Evolutionary conservation across 2,797 vertebrate genomes (phyloP).

Genomic region (Saxicola maurus): DNA sequence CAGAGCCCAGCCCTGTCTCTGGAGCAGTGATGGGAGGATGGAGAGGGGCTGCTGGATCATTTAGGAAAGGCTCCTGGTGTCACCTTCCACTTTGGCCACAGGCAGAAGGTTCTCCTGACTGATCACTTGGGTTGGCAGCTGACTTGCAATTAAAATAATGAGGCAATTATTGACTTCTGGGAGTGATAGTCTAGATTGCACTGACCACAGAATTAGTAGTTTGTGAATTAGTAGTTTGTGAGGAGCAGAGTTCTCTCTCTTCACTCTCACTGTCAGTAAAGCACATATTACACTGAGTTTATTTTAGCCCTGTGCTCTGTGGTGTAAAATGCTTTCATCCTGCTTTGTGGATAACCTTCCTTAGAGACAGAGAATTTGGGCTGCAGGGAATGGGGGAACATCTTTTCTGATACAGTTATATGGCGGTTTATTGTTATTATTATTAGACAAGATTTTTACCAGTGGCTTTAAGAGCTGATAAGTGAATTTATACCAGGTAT

Average conservation of each 20-base stretch:
- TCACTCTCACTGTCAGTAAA: neutral
- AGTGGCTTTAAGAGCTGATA: neutral
- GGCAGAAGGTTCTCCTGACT: neutral
- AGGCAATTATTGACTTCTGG: neutral
- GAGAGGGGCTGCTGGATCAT: neutral
- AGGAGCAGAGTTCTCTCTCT: neutral
- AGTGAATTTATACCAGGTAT: neutral
- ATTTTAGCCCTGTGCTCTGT: neutral
- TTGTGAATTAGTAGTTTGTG: neutral
- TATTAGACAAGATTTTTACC: neutral
- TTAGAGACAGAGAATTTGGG: neutral
- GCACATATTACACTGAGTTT: neutral
- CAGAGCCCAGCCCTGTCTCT: neutral
- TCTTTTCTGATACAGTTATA: neutral
- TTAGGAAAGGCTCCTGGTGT: neutral
- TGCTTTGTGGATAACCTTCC: neutral
- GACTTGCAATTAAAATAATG: constrained; percentile 20
- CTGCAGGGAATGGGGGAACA: neutral
- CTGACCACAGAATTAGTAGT: neutral
- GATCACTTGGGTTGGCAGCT: neutral
- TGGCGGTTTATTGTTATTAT: neutral
- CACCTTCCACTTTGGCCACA: neutral
- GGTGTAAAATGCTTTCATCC: neutral
- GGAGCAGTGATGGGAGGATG: neutral
- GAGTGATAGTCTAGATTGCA: neutral